phyloP scores from a whole-genome alignment of 2,113 vertebrate species.

The human region DNA sequence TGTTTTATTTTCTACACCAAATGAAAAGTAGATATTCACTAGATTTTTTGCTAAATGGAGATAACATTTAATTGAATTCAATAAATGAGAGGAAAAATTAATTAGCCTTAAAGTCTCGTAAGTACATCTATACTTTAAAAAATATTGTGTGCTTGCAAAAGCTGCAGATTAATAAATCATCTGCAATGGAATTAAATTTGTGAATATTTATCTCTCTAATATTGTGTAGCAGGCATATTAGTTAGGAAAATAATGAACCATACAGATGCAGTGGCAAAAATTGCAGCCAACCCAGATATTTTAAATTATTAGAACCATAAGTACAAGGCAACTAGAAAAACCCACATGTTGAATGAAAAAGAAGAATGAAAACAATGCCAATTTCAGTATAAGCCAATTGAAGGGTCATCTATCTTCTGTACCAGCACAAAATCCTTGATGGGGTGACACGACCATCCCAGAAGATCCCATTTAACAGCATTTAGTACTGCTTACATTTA shows the following conservation, averaged over 20 bases:
- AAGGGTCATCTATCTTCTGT: neutral
- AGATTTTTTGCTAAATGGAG: neutral
- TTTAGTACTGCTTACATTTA: neutral
- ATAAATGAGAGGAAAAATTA: neutral
- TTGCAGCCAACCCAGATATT: neutral
- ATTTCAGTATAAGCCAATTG: neutral
- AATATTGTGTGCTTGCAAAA: conserved; percentile 8
- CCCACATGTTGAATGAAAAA: neutral
- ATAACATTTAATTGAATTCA: neutral
- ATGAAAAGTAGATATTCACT: neutral
- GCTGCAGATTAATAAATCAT: neutral
- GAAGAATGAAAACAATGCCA: neutral
- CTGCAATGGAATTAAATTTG: neutral
- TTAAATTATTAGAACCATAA: neutral
- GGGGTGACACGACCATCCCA: neutral
- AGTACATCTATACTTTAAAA: neutral
- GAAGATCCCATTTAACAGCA: neutral
- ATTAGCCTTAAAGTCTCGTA: conserved; percentile 9
- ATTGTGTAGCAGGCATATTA: neutral
- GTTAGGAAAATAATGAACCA: neutral
- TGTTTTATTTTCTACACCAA: neutral
- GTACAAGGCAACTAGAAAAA: neutral
- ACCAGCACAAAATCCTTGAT: neutral
- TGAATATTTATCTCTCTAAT: neutral
- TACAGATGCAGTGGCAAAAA: neutral